Base-by-base conservation (phyloP, 2,113 vertebrate species). In the Cygnus buccinator region DNA sequence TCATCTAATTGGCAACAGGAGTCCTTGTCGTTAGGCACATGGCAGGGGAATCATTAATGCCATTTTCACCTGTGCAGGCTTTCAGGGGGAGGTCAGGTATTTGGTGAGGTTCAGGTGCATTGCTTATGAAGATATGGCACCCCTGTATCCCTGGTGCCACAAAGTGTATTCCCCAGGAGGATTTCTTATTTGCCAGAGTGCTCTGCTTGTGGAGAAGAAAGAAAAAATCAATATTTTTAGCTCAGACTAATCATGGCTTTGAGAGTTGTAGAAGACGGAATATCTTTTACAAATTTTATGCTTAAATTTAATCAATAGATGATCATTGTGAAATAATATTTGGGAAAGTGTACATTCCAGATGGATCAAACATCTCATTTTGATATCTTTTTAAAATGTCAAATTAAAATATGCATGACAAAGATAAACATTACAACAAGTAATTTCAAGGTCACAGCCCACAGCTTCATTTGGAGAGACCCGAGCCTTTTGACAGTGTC, bases 1-100 rank as follows among this genome's bases (percentile, higher is more conserved):
- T 80, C 90, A 9, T 84, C 85, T 96, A 94, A 94, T 96, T 95
- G 95, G 84, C 95, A 95, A 84, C 89, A 96, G 91, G 10, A 93
- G 92, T 6, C 0, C n/a, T 90, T 95, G 87, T 95, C 83, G 84
- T 97, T 96, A 97, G 84, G 72, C 63, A 87, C 44, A 46, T 58
- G 81, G 84, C 28, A 90, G 28, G 84, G 91, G 90, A 72, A 67
- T 77, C 67, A 73, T 95, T 90, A 95, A 62, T 78, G 84, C 85
- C 88, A 78, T 94, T 95, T 94, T 73, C 1, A 0, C 91, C 94
- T 72, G 57, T 73, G 54, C 74, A 85, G 90, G 82, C 63, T 84
- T 25, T 44, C 50, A 39, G 41, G 35, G 74, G 22, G 68, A 93
- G 72, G 74, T 91, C 89, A 96, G 39, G 74, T 55, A 13, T 59